phyloP scores from a whole-genome alignment of 2,113 vertebrate genomes.

The Sula dactylatra region DNA sequence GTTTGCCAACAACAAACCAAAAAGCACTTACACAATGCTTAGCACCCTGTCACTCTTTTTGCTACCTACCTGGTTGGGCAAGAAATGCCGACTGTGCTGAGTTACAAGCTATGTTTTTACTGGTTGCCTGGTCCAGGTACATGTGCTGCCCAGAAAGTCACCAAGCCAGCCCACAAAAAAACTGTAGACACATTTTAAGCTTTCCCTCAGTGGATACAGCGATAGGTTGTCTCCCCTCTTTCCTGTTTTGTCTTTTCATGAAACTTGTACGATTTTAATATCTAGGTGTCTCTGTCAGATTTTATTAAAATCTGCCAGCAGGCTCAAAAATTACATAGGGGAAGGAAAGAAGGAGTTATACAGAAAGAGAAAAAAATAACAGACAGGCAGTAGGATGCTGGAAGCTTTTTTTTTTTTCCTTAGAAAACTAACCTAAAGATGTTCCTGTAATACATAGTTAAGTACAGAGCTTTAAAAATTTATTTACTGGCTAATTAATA shows the following conservation, averaged over 20 bases:
- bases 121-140: not conserved
- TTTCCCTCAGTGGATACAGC: not conserved
- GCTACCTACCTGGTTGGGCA: not conserved
- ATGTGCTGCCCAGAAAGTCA: not conserved
- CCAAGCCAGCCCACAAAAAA: not conserved
- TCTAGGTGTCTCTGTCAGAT: not conserved
- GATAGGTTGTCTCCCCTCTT: not conserved
- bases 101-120: not conserved
- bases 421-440: not conserved
- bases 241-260: not conserved
- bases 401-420: not conserved
- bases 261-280: not conserved
- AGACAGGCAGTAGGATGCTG: not conserved
- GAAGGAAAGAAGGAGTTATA: not conserved
- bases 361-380: not conserved
- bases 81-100: not conserved
- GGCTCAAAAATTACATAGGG: not conserved
- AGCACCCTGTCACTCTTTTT: not conserved
- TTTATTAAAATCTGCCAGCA: not conserved
- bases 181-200: not conserved
- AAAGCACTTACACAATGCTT: not conserved
- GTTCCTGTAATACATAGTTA: not conserved
- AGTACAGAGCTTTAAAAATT: not conserved
- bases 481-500: not conserved
- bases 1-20: not conserved